Evolutionary conservation across 2,888 invertebrate genomes (phyloP), one percentile per base, ranked within the genome.

Genomic region (Uropetala carovei): DNA sequence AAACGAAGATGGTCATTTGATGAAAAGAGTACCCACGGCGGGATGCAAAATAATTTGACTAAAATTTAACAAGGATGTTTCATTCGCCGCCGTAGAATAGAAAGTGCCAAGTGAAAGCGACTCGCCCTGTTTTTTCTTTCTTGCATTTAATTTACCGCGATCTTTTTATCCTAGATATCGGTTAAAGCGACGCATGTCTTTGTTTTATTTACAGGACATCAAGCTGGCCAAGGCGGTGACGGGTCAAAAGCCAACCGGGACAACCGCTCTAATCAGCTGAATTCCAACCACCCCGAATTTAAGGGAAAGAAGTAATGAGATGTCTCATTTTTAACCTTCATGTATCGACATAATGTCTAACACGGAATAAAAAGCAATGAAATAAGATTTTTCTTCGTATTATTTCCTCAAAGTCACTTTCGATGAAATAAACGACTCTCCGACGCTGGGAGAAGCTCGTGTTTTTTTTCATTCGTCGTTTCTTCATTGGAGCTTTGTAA

Each of bases 241-340:
- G 94, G 94, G 0, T 93, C 93, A 0, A 93, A 93, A 14, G 1
- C 94, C 0, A 94, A 95, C 92, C n/a, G 94, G 9, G 92, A 94
- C 92, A 95, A 95, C 92, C 95, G 94, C 68, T 18, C 93, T 0
- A 94, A 94, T 0, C 95, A 95, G 68, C 0, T 94, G 82, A 94
- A 95, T 83, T 94, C 94, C 0, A 94, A 95, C 64, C 93, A 94
- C 68, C 89, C 93, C 0, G 30, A 93, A n/a, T 93, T 92, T 91
- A n/a, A 18, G 16, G 75, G 92, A 22, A 91, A 92, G 92, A 94
- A 93, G 7, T 14, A 3, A 64, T 64, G 14, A 16, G 18, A 64
- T 64, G 7, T 18, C 18, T 18, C 18, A 64, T 16, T 64, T 64
- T 14, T 5, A 4, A n/a, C n/a, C 3, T 18, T 64, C 4, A 18